Conservation (phyloP, 2,888 invertebrate genomes). For the Biston stratarius region DNA sequence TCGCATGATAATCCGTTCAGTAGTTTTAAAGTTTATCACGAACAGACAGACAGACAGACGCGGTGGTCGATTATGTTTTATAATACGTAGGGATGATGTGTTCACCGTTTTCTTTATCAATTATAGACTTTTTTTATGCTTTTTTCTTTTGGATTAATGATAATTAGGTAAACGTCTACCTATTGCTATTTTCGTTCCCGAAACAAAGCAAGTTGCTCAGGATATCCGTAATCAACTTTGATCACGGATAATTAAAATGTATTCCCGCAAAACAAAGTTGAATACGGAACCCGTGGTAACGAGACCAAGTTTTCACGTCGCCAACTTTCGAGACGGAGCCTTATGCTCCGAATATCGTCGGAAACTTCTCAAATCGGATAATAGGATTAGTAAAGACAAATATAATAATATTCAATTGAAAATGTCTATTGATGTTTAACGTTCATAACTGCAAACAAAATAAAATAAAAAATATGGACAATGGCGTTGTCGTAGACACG, state of each 20-base stretch:
- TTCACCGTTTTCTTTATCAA: too few relatives aligned
- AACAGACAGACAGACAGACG: too few relatives aligned
- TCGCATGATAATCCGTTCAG: too few relatives aligned
- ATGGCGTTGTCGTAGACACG: background rate
- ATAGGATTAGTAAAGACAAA: constrained; percentile 11
- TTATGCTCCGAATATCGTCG: constrained; percentile 8
- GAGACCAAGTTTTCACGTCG: constrained; percentile 18
- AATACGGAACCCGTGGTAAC: constrained; percentile 7
- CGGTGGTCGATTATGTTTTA: too few relatives aligned
- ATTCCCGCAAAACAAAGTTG: constrained; percentile 32
- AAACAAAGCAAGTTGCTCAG: constrained; percentile 14
- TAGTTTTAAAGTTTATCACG: too few relatives aligned
- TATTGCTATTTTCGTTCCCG: background rate
- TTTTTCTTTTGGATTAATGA: background rate
- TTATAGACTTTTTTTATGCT: background rate
- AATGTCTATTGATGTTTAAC: background rate
- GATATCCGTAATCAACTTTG: constrained; percentile 31
- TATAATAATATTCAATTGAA: constrained; percentile 4
- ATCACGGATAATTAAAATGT: constrained; percentile 32
- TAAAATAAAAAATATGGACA: background rate
- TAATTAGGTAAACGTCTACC: background rate
- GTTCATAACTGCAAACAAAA: background rate
- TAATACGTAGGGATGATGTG: too few relatives aligned
- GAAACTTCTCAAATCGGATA: constrained; percentile 12
- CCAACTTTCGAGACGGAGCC: constrained; percentile 23